These are phyloP conservation scores for Propithecus deckenii DNA, from an alignment of 2,797 vertebrate genomes.

Conservation along the genomic window DNA sequence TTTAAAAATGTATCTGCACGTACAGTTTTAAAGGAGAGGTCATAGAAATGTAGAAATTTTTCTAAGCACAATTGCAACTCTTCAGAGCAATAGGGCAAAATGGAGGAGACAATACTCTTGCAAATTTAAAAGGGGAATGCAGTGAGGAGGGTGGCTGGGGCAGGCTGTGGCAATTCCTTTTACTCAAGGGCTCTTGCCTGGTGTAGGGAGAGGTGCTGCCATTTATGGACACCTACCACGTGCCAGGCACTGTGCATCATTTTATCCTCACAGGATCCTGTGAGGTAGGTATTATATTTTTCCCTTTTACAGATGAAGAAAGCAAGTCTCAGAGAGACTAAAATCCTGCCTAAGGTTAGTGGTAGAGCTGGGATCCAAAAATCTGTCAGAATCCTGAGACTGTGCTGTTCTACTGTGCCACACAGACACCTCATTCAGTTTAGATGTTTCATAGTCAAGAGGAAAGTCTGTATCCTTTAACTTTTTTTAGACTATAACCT, in stretches of 20 bases:
- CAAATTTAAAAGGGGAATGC: neutral
- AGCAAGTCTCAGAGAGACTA: neutral
- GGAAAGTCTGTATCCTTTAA: neutral
- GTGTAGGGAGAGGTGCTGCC: neutral
- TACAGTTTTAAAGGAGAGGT: conserved; percentile 57
- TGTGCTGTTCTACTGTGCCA: neutral
- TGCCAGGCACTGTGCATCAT: neutral
- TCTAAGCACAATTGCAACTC: conserved; percentile 44
- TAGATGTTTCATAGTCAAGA: neutral
- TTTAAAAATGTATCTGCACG: conserved; percentile 40
- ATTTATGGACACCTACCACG: neutral
- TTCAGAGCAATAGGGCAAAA: conserved; percentile 31
- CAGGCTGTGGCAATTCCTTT: neutral
- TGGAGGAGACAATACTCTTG: neutral
- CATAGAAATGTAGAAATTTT: conserved; percentile 43
- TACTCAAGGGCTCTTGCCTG: neutral
- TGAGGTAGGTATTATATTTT: conserved; percentile 7
- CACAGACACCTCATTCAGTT: neutral
- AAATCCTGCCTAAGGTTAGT: neutral
- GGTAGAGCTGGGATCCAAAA: neutral
- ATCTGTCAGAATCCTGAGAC: neutral
- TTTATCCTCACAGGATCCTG: neutral
- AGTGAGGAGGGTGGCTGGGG: neutral
- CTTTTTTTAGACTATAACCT: neutral
- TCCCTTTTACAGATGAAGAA: conserved; percentile 2